Conservation (phyloP, 2,797 vertebrate species). For the Leptatherina wallacei region DNA sequence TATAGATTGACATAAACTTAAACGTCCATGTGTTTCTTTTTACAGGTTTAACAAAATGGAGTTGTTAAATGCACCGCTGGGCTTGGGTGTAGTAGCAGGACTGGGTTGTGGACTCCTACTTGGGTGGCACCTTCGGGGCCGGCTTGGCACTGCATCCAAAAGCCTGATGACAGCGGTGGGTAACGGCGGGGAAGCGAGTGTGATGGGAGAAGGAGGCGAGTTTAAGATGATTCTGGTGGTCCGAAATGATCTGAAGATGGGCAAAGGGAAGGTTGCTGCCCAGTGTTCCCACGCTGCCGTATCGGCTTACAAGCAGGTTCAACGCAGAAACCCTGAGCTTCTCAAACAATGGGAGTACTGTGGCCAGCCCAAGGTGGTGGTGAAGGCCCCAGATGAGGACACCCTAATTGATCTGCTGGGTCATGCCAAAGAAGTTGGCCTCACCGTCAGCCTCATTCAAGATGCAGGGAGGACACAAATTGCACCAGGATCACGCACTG, state of each 20-base stretch:
- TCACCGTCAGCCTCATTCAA: slow-evolving; percentile 93
- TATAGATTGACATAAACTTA: neutral
- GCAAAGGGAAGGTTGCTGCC: slow-evolving; percentile 95
- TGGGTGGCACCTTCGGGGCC: slow-evolving; percentile 88
- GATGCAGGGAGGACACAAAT: slow-evolving; percentile 97
- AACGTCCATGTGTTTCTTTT: neutral
- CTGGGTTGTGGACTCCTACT: slow-evolving; percentile 89
- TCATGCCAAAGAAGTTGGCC: slow-evolving; percentile 87
- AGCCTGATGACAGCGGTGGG: slow-evolving; percentile 16
- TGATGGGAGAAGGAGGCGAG: slow-evolving; percentile 92
- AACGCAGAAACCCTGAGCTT: slow-evolving; percentile 88
- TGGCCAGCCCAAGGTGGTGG: slow-evolving; percentile 95
- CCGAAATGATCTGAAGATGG: slow-evolving; percentile 96
- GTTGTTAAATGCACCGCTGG: slow-evolving; percentile 68
- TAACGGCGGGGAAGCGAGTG: slow-evolving; percentile 64
- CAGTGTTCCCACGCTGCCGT: slow-evolving; percentile 97
- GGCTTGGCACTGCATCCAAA: slow-evolving; percentile 57
- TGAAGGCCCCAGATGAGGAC: slow-evolving; percentile 91
- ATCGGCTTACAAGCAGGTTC: slow-evolving; percentile 92
- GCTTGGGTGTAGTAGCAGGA: slow-evolving; percentile 83
- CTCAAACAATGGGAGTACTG: slow-evolving; percentile 95
- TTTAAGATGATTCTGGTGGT: slow-evolving; percentile 96
- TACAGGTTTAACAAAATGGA: slow-evolving; percentile 83
- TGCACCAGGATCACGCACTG: slow-evolving; percentile 92
- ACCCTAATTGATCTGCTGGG: slow-evolving; percentile 86